phyloP scores from a whole-genome alignment of 2,888 invertebrate species.

The Brenthis ino region DNA sequence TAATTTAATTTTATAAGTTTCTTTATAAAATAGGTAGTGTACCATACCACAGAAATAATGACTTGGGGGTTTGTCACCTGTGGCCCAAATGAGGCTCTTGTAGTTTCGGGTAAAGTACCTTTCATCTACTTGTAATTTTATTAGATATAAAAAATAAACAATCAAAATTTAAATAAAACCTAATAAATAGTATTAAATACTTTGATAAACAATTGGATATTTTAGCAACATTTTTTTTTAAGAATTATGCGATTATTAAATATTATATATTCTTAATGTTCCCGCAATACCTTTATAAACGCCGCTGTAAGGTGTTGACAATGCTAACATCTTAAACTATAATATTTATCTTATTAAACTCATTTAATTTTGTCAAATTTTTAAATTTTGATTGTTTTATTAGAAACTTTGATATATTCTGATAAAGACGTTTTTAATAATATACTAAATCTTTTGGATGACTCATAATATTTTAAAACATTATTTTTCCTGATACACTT shows the following conservation, averaged over 20 bases:
- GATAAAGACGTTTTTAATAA: too few relatives aligned
- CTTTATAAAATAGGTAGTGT: conserved; percentile 44
- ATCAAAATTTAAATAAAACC: not conserved
- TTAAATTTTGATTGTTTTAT: too few relatives aligned
- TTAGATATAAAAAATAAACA: not conserved
- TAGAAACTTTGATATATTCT: too few relatives aligned
- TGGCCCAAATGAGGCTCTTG: conserved; percentile 96
- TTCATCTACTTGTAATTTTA: conserved; percentile 7
- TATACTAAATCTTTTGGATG: too few relatives aligned
- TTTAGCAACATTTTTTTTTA: not conserved
- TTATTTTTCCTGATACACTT: too few relatives aligned
- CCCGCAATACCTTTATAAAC: not conserved
- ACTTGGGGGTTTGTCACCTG: conserved; percentile 96
- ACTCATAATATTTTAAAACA: too few relatives aligned
- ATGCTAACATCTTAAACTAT: not conserved
- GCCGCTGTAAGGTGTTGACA: conserved; percentile 9
- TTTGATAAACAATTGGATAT: not conserved
- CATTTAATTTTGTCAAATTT: too few relatives aligned
- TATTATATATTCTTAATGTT: not conserved
- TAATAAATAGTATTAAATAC: not conserved
- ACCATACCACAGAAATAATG: conserved; percentile 66
- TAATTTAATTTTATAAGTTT: conserved; percentile 52
- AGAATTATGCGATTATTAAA: not conserved
- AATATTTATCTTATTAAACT: not conserved
- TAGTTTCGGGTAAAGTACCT: conserved; percentile 90